Conservation (phyloP, 2,888 invertebrate species). For the Asteroscopus sphinx region DNA sequence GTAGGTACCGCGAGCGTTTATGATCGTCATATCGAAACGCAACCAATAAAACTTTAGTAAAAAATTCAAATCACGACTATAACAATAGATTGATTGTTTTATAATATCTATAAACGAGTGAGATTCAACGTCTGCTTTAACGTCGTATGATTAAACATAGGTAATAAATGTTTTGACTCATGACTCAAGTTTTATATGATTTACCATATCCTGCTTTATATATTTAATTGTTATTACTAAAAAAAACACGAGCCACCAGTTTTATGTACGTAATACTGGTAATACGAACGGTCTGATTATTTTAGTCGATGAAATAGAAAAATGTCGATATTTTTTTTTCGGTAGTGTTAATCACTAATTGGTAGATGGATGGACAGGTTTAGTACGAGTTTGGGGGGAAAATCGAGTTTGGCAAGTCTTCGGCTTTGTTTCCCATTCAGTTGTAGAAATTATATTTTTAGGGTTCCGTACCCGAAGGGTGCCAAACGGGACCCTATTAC, state of each 20-base stretch:
- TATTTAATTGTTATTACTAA: conserved; percentile 26
- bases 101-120: conserved; percentile 51
- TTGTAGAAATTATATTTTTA: conserved; percentile 39
- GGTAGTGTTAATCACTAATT: conserved; percentile 40
- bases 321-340: conserved; percentile 44
- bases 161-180: conserved; percentile 43
- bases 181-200: conserved; percentile 31
- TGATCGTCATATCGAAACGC: conserved; percentile 31
- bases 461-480: no score
- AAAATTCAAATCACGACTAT: conserved; percentile 49
- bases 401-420: conserved; percentile 54
- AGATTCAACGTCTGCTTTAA: conserved; percentile 36
- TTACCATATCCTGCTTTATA: conserved; percentile 55
- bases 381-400: conserved; percentile 38
- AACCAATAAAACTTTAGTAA: conserved; percentile 39
- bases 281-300: conserved; percentile 15
- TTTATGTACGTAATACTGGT: conserved; percentile 1
- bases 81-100: conserved; percentile 58
- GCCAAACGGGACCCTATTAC: no score
- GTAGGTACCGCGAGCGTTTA: conserved; percentile 30
- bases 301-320: conserved; percentile 31
- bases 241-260: conserved; percentile 13
- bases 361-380: conserved; percentile 56
- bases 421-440: conserved; percentile 33
- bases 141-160: conserved; percentile 37